These are phyloP conservation scores for Enhydra lutris DNA, from an alignment of 2,113 vertebrate species.

Conservation along the genomic window DNA sequence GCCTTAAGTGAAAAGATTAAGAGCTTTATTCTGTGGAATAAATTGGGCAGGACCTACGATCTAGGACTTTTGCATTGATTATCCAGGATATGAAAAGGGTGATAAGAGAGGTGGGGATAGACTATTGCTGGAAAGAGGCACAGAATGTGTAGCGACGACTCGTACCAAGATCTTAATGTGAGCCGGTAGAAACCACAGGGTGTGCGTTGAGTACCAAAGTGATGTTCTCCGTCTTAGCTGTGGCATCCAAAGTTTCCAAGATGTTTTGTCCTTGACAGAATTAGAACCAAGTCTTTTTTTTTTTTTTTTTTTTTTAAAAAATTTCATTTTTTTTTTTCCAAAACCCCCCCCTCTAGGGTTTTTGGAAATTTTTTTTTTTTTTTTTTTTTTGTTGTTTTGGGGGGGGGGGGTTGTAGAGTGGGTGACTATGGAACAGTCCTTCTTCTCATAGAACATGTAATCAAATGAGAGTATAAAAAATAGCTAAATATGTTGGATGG, in stretches of 20 bases:
- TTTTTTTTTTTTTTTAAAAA: too few species aligned
- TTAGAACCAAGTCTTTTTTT: not conserved
- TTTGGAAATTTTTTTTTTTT: too few species aligned
- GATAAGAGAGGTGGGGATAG: not conserved
- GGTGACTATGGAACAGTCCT: not conserved
- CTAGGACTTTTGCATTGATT: not conserved
- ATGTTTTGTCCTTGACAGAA: not conserved
- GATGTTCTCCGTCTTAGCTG: not conserved
- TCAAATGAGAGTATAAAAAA: not conserved
- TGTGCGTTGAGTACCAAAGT: not conserved
- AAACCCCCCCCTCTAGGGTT: too few species aligned
- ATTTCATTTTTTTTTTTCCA: too few species aligned
- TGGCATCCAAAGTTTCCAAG: not conserved
- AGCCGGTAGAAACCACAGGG: accelerated
- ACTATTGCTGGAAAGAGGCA: not conserved
- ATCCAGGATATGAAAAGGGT: not conserved
- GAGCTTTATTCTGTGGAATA: not conserved
- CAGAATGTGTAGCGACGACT: not conserved
- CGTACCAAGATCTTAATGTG: not conserved
- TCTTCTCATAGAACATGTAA: not conserved
- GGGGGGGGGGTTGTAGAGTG: not conserved
- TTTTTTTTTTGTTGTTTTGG: too few species aligned
- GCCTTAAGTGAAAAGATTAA: slow-evolving; percentile 9
- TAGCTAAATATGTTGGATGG: not conserved
- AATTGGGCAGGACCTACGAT: not conserved